Percentiles rank a stretch among this genome's conserved stretches.
Evolutionary conservation across 2,113 vertebrate genomes (phyloP).

Genomic region (Diphyllodes magnificus): DNA sequence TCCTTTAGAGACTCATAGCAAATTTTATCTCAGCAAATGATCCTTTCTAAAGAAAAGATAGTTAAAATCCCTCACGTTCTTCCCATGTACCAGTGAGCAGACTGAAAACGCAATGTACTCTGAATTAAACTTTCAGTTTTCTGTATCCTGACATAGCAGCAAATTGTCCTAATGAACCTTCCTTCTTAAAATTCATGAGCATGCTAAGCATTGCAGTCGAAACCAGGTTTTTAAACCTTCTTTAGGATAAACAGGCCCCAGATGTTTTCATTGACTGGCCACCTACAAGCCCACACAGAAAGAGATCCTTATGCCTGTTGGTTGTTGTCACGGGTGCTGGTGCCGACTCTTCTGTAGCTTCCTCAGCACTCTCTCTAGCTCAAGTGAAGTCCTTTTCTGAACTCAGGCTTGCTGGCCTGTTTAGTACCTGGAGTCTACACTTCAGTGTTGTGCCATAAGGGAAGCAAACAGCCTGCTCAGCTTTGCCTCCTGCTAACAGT

Average conservation of each 20-base stretch:
- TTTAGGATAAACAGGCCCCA: not conserved
- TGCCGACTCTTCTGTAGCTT: not conserved
- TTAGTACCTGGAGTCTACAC: not conserved
- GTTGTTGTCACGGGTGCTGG: not conserved
- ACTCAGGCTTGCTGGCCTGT: not conserved
- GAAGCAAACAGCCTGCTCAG: not conserved
- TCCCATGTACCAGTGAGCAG: not conserved
- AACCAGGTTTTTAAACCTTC: not conserved
- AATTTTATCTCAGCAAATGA: not conserved
- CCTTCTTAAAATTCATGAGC: not conserved
- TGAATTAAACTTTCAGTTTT: not conserved
- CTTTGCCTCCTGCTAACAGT: not conserved
- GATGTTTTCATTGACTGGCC: not conserved
- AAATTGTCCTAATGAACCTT: not conserved
- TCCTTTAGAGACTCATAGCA: not conserved
- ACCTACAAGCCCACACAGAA: not conserved
- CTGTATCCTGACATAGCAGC: not conserved
- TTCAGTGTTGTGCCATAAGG: not conserved
- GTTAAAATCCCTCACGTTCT: not conserved
- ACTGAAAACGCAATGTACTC: not conserved
- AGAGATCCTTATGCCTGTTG: accelerated
- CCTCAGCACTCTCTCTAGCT: not conserved
- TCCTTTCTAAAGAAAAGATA: not conserved
- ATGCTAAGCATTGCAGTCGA: not conserved
- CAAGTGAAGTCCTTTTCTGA: not conserved